Base-by-base conservation (phyloP, 2,888 invertebrate genomes). In the Macrophya annulata region DNA sequence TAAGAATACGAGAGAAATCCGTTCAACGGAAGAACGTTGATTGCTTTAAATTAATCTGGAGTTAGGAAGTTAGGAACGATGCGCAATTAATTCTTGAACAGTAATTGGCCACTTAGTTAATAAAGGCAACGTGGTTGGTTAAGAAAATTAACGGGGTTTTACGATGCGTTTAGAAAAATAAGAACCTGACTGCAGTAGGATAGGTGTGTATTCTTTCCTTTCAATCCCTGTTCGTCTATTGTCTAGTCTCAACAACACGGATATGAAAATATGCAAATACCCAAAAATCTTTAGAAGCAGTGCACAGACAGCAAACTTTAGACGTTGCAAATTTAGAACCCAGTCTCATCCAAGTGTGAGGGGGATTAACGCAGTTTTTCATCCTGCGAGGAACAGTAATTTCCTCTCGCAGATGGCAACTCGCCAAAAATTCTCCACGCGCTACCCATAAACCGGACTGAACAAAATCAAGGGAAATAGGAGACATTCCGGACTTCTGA, bases 21-120 rank as follows among this genome's bases (percentile, higher is more conserved):
- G 81, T 59, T 62, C 48, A 81, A 62, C 59, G 62, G 51, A 81
- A 81, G 43, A 81, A 55, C 55, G 77, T 51, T 77, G 77, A 77
- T 77, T 77, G 77, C 37, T 77, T 77, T 55, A 77, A 77, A 77
- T 77, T 77, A 77, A 51, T 77, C 77, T 12, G 25, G 43, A 77
- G 77, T 45, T 48, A 45, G 62, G 12, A 31, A 62, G 55, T 17
- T 72, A 72, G 31, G 17, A 55, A 55, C 51, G 77, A 10, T 77
- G 55, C 55, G 55, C 55, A 77, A 55, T 77, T 77, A 77, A 55
- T 77, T 21, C 31, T 31, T 4, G 21, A 1, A 45, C 79, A 1
- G 15, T 81, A 81, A 81, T 81, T 81, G 62, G 51, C 51, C 51
- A 76, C 76, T 76, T 62, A 43, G 21, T 59, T 55, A 59, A 79